Evolutionary conservation across 2,888 invertebrate genomes (phyloP).

Genomic region (Carterocephalus palaemon): DNA sequence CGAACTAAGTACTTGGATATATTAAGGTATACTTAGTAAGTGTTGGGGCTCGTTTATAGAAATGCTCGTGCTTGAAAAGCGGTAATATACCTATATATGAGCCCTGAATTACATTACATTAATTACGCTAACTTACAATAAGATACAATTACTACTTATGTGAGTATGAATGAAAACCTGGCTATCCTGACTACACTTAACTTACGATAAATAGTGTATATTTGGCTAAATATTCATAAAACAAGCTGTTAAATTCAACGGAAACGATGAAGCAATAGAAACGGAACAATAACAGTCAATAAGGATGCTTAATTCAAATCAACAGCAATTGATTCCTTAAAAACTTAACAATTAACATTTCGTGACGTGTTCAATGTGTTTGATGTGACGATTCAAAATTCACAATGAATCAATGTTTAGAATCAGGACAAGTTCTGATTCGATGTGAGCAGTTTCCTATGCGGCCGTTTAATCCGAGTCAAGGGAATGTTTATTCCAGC

Average conservation of each 20-base stretch:
- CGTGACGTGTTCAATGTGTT: slow-evolving; percentile 18
- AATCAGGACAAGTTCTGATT: no score
- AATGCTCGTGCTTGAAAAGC: slow-evolving; percentile 25
- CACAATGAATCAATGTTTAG: no score
- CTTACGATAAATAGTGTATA: slow-evolving; percentile 73
- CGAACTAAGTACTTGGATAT: slow-evolving; percentile 42
- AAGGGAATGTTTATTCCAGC: no score
- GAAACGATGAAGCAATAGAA: slow-evolving; percentile 63
- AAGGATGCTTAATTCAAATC: slow-evolving; percentile 73
- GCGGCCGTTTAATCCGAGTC: no score
- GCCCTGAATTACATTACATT: slow-evolving; percentile 72
- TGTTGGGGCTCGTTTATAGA: slow-evolving; percentile 57
- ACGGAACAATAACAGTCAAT: slow-evolving; percentile 65
- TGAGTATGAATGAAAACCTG: slow-evolving; percentile 76
- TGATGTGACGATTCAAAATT: no score
- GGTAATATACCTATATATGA: slow-evolving; percentile 43
- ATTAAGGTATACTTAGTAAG: slow-evolving; percentile 38
- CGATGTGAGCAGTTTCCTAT: no score
- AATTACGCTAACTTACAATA: slow-evolving; percentile 68
- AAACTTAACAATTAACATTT: slow-evolving; percentile 65
- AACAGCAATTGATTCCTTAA: slow-evolving; percentile 69
- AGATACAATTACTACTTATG: slow-evolving; percentile 61
- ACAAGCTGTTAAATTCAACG: slow-evolving; percentile 58
- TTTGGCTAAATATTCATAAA: slow-evolving; percentile 67
- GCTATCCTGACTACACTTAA: slow-evolving; percentile 77